These are phyloP conservation scores for Picathartes gymnocephalus DNA, from an alignment of 2,113 vertebrate genomes.

Conservation along the genomic window DNA sequence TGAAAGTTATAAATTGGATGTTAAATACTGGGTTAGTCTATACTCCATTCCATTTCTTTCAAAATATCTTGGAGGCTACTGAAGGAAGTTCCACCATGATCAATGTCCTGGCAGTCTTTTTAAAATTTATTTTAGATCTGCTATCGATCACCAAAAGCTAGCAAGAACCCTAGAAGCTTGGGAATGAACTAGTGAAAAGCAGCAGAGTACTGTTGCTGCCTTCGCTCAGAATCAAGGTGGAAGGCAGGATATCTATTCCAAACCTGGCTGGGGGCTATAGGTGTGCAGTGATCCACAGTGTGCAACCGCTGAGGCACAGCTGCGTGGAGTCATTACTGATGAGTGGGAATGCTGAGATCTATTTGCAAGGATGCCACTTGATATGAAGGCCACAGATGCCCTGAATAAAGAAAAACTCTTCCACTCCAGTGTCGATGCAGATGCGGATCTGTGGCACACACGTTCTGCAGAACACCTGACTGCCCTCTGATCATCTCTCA, in stretches of 20 bases:
- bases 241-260: background rate
- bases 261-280: background rate
- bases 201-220: background rate
- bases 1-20: background rate
- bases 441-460: background rate
- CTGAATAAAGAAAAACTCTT: background rate
- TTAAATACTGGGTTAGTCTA: background rate
- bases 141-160: background rate
- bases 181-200: background rate
- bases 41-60: background rate
- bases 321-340: fast-evolving
- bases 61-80: background rate
- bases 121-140: background rate
- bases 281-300: background rate
- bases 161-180: background rate
- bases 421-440: background rate
- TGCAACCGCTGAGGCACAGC: background rate
- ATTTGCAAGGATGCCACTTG: background rate
- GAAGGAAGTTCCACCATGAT: background rate
- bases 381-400: background rate
- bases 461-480: slow-evolving; percentile 23
- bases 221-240: background rate
- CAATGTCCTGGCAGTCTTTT: background rate
- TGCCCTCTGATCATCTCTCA: slow-evolving; percentile 28
- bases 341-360: background rate